Evolutionary conservation across 2,113 vertebrate genomes (phyloP), one percentile per base, ranked within the genome.

Genomic region (Motacilla alba): DNA sequence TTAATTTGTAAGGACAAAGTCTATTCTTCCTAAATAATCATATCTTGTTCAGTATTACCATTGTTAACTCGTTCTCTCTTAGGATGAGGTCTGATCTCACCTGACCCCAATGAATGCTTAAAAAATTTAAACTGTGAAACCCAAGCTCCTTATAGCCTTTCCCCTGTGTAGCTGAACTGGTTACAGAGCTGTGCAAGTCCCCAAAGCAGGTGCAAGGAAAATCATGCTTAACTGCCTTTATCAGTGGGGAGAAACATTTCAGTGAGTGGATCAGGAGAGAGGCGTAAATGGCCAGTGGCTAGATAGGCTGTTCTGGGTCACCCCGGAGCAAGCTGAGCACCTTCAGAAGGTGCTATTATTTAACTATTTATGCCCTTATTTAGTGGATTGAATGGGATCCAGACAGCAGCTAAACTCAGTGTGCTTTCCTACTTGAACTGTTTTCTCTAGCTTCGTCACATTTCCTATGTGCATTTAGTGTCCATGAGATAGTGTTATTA

Each of bases 161-260:
- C 30, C 9, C 13, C 43, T 18, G 11, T 76, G 56, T 44, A 83
- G 46, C 62, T 92, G 83, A 89, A 73, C 66, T 49, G 44, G 74
- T 76, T 84, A 55, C 23, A 68, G 83, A 63, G 81, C 50, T 50
- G 64, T 35, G 76, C 41, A 58, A 87, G 58, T 82, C 88, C 91
- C 88, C 62, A 94, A 78, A 95, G 94, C 94, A 96, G 87, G 83
- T 95, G 86, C 49, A 46, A 63, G 74, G 76, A 92, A 86, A 94
- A 93, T 78, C n/a, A 13, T 50, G 50, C 53, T 62, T 59, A 79
- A 90, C 87, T 77, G 78, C 50, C 63, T 79, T 73, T 22, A 53
- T 59, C 83, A 59, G 73, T 44, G 35, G 87, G 78, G 66, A 52
- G 74, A 93, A 85, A n/a, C 39, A 67, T 87, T 90, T 84, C 86